These are phyloP conservation scores for Drosophila albomicans DNA, from an alignment of 1,140 invertebrate genomes.

Conservation along the genomic window DNA sequence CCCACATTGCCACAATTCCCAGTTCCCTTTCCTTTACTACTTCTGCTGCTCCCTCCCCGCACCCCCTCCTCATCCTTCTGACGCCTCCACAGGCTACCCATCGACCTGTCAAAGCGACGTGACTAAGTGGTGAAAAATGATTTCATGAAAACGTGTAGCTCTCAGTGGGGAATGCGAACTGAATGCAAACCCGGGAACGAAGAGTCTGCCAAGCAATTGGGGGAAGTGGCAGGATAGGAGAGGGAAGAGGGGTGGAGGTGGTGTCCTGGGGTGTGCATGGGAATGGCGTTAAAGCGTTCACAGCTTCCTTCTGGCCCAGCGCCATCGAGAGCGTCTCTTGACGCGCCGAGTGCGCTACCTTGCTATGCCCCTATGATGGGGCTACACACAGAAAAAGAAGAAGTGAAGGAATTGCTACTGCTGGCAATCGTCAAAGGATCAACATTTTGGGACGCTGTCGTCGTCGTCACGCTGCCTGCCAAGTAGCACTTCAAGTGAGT, in stretches of 20 bases:
- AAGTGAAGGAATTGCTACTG: neutral
- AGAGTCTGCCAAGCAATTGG: constrained; percentile 3
- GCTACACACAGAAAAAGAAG: no score
- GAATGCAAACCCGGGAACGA: constrained; percentile 55
- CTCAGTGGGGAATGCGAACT: constrained; percentile 65
- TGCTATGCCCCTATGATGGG: constrained; percentile 20
- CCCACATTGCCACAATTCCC: constrained; percentile 38
- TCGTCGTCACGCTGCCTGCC: constrained; percentile 59
- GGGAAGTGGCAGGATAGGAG: constrained; percentile 2
- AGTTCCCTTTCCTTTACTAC: constrained; percentile 3
- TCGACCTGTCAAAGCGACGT: constrained; percentile 77
- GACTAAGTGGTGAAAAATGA: constrained; percentile 83
- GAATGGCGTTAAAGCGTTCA: constrained; percentile 52
- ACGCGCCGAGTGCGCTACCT: constrained; percentile 45
- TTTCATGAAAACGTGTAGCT: constrained; percentile 81
- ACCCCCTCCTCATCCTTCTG: constrained; percentile 4
- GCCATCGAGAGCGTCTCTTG: constrained; percentile 43
- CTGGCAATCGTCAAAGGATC: constrained; percentile 79
- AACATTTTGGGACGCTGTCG: constrained; percentile 57
- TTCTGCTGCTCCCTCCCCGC: constrained; percentile 1
- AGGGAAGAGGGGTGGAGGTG: neutral
- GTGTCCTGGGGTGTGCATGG: neutral
- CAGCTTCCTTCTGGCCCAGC: constrained; percentile 46
- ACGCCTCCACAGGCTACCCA: constrained; percentile 10
- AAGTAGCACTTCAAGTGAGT: constrained; percentile 81